Evolutionary conservation across 1,140 invertebrate species (phyloP).

Genomic region (Macrostomum lignano): DNA sequence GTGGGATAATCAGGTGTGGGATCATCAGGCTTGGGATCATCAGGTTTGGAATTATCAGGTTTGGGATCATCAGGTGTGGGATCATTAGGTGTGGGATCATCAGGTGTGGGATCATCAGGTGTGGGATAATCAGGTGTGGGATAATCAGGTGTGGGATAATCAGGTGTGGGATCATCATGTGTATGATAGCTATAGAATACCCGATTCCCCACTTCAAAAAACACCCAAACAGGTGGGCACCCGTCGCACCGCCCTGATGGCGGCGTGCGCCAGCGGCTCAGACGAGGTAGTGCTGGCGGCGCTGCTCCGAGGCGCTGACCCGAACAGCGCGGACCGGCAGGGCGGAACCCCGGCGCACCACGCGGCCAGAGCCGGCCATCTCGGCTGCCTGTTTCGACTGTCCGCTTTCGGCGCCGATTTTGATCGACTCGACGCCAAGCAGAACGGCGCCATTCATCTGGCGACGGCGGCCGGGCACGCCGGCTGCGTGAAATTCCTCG

Average conservation of each 20-base stretch:
- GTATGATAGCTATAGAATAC: no score
- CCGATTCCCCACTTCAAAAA: no score
- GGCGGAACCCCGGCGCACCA: constrained; percentile 20
- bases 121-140: no score
- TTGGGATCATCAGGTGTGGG: no score
- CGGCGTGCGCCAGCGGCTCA: constrained; percentile 19
- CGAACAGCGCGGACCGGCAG: constrained; percentile 16
- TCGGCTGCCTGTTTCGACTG: constrained; percentile 13
- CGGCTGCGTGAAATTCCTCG: constrained; percentile 20
- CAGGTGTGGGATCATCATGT: no score
- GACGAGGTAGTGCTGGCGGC: constrained; percentile 17
- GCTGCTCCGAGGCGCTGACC: constrained; percentile 15
- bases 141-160: no score
- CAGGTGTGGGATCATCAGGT: no score
- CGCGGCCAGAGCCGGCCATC: constrained; percentile 19
- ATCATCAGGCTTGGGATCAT: no score
- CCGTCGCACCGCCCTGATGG: constrained; percentile 24
- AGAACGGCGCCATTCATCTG: constrained; percentile 15
- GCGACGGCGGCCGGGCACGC: constrained; percentile 16
- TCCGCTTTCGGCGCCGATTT: constrained; percentile 23
- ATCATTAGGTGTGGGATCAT: no score
- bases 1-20: no score
- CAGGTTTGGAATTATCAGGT: no score
- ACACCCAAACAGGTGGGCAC: no score
- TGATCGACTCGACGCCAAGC: constrained; percentile 11